Evolutionary conservation across 2,797 vertebrate species (phyloP).

Genomic region (Amphiprion clarkii): DNA sequence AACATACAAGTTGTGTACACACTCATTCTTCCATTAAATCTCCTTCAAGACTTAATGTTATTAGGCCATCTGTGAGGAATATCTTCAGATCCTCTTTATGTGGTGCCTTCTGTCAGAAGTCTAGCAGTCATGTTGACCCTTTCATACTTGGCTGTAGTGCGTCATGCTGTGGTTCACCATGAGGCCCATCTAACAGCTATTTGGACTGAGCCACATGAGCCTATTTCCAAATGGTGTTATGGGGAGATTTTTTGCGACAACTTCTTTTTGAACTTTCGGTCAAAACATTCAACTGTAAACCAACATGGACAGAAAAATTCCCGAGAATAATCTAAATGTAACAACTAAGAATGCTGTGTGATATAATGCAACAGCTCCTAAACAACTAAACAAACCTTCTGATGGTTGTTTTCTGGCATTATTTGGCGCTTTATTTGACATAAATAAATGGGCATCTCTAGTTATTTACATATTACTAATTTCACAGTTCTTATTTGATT

Average conservation of each 20-base stretch:
- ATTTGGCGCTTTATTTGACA: too few species aligned
- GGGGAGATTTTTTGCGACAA: neutral
- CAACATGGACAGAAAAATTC: too few species aligned
- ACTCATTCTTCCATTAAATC: neutral
- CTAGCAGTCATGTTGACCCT: neutral
- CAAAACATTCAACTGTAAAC: neutral
- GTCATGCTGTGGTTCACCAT: neutral
- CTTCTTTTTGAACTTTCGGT: neutral
- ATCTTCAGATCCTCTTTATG: neutral
- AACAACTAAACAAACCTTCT: too few species aligned
- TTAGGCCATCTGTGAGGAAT: neutral
- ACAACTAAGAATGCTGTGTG: neutral
- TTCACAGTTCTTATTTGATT: too few species aligned
- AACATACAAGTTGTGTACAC: constrained; percentile 14
- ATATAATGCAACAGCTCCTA: too few species aligned
- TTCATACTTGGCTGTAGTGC: neutral
- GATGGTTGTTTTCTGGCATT: too few species aligned
- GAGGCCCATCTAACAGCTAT: neutral
- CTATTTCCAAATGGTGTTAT: neutral
- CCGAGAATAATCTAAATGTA: neutral
- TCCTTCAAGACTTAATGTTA: neutral
- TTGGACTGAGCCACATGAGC: neutral
- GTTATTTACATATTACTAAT: too few species aligned
- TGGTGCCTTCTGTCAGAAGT: neutral
- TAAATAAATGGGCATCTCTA: too few species aligned